Percentiles rank a stretch among this genome's conserved stretches.
Evolutionary conservation across 2,797 vertebrate genomes (phyloP).

Genomic region (Apodemus agrarius): DNA sequence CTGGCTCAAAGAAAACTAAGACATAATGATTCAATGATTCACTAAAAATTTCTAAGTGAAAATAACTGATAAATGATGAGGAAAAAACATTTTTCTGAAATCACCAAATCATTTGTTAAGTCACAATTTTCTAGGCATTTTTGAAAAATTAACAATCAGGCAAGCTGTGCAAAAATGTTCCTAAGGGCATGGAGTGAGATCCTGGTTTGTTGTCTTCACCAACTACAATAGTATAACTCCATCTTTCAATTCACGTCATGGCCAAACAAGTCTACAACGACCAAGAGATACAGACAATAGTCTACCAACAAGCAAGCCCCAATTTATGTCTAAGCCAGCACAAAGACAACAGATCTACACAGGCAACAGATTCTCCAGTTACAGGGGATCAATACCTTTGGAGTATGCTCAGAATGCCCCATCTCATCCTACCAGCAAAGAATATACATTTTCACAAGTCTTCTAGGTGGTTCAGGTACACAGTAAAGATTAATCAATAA

Average conservation of each 20-base stretch:
- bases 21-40: background rate
- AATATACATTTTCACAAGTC: background rate
- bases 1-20: background rate
- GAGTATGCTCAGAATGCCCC: background rate
- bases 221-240: background rate
- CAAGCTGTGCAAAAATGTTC: background rate
- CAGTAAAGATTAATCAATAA: background rate
- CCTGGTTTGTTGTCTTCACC: background rate
- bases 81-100: background rate
- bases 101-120: background rate
- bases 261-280: background rate
- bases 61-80: background rate
- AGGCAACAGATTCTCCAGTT: background rate
- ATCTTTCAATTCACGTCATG: rapidly evolving
- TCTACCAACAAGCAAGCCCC: background rate
- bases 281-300: no score
- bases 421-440: background rate
- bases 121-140: background rate
- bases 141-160: background rate
- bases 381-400: background rate
- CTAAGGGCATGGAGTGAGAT: background rate
- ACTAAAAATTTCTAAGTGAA: background rate
- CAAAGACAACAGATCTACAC: background rate
- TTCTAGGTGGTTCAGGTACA: background rate
- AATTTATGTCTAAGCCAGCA: background rate